Evolutionary conservation across 2,113 vertebrate genomes (phyloP), one percentile per base, ranked within the genome.

Genomic region (Crotalus horridus): DNA sequence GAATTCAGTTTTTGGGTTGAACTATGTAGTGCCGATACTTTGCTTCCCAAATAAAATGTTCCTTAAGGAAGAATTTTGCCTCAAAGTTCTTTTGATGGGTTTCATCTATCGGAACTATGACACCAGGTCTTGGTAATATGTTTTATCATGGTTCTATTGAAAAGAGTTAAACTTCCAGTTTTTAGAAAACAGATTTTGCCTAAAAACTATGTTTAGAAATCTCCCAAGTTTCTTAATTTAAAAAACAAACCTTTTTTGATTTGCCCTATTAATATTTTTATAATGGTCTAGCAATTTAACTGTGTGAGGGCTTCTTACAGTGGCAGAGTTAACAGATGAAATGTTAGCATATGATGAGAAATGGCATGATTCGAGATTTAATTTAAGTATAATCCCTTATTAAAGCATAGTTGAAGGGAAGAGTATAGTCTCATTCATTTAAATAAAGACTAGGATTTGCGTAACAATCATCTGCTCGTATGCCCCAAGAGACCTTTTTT

Each of bases 371-470:
- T 92, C 56, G 46, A 20, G 54, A 92, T 88, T 74, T 33, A 74
- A 88, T 74, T 53, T 17, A 39, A 43, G 17, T 51, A 29, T 85
- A 89, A 89, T 85, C 43, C 39, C 85, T 89, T 69, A 55, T 92
- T 89, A 89, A 92, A 85, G 48, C 24, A 85, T 92, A 33, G 54
- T 69, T 89, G 24, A 89, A 92, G 61, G 92, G 88, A 43, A 85
- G 69, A 61, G 48, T 89, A 89, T 92, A 85, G 54, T 85, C 85
- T 85, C 29, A 51, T 89, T 55, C 6, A 29, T 46, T 85, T 85
- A 89, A 33, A 85, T 85, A 89, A 85, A n/a, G 43, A n/a, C 88
- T 39, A 89, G 54, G 39, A 92, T 59, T 85, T 85, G 54, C 43
- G 33, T 85, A 85, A 92, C 51, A 92, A 21, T 58, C 87, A 89